These are phyloP conservation scores for Apis florea DNA, from an alignment of 1,140 invertebrate genomes.

Conservation along the genomic window DNA sequence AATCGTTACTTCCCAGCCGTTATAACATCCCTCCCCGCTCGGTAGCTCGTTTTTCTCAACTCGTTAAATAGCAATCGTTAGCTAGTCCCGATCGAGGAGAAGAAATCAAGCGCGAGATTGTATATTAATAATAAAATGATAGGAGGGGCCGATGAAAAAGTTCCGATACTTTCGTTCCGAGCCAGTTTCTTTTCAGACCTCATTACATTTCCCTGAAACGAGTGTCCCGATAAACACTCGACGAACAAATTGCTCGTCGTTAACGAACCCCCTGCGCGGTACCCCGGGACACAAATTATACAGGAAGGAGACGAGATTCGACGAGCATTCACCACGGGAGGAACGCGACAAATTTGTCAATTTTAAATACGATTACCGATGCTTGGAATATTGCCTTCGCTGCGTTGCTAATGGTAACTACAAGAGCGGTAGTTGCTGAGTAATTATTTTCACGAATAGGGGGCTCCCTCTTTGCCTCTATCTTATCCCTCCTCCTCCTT, in stretches of 20 bases:
- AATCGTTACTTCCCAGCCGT: neutral
- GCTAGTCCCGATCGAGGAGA: slow-evolving; percentile 14
- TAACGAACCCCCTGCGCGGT: slow-evolving; percentile 47
- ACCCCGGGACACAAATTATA: slow-evolving; percentile 59
- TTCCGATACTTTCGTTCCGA: slow-evolving; percentile 53
- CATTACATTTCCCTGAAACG: slow-evolving; percentile 62
- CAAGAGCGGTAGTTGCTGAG: slow-evolving; percentile 21
- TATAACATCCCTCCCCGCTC: neutral
- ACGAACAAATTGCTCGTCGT: slow-evolving; percentile 65
- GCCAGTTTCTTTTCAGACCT: slow-evolving; percentile 58
- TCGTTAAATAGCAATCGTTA: slow-evolving; percentile 42
- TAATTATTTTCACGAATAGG: slow-evolving; percentile 55
- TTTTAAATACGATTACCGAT: slow-evolving; percentile 66
- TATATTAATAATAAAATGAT: slow-evolving; percentile 39
- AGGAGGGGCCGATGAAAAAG: slow-evolving; percentile 31
- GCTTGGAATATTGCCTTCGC: slow-evolving; percentile 46
- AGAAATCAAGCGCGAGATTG: slow-evolving; percentile 29
- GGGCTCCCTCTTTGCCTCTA: slow-evolving; percentile 16
- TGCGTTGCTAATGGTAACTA: slow-evolving; percentile 33
- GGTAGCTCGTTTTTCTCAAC: neutral
- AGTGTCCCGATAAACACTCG: slow-evolving; percentile 67
- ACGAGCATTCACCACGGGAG: slow-evolving; percentile 43
- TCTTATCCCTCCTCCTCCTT: neutral
- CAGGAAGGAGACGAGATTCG: slow-evolving; percentile 50
- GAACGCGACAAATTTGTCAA: slow-evolving; percentile 64